Percentiles rank a stretch among this genome's conserved stretches.
Conservation (phyloP, 2,888 invertebrate genomes). For the Drosophila niveifrons region DNA sequence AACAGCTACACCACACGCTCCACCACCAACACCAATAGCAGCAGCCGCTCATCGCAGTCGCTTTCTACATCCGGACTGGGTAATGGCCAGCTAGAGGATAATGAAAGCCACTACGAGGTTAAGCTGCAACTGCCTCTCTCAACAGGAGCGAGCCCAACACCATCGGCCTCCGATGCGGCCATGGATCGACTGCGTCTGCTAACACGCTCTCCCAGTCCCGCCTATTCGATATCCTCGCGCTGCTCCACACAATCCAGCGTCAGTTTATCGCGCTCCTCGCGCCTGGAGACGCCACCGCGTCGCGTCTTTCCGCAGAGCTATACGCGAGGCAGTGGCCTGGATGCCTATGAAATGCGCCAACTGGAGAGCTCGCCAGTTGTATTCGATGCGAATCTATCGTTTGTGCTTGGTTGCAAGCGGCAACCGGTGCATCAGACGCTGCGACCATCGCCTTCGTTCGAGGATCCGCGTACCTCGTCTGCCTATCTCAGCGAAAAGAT, state of each 20-base stretch:
- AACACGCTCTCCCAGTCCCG: conserved; percentile 88
- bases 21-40: conserved; percentile 33
- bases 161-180: conserved; percentile 36
- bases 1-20: conserved; percentile 31
- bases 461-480: conserved; percentile 92
- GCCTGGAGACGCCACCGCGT: conserved; percentile 86
- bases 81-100: conserved; percentile 44
- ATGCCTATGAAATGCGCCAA: conserved; percentile 87
- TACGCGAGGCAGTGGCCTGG: conserved; percentile 85
- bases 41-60: conserved; percentile 55
- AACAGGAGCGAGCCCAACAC: conserved; percentile 36
- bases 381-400: conserved; percentile 93
- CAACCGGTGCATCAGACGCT: conserved; percentile 90
- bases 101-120: conserved; percentile 67
- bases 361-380: conserved; percentile 92
- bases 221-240: conserved; percentile 80
- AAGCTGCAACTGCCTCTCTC: conserved; percentile 76
- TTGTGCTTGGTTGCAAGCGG: conserved; percentile 90
- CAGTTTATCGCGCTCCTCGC: conserved; percentile 55
- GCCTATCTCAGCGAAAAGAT: conserved; percentile 91
- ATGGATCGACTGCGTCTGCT: conserved; percentile 70
- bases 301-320: conserved; percentile 89
- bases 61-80: conserved; percentile 60
- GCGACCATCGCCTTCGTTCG: conserved; percentile 90
- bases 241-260: conserved; percentile 68